Conservation (phyloP, 2,888 invertebrate genomes). For the Monoplex corrugatus region DNA sequence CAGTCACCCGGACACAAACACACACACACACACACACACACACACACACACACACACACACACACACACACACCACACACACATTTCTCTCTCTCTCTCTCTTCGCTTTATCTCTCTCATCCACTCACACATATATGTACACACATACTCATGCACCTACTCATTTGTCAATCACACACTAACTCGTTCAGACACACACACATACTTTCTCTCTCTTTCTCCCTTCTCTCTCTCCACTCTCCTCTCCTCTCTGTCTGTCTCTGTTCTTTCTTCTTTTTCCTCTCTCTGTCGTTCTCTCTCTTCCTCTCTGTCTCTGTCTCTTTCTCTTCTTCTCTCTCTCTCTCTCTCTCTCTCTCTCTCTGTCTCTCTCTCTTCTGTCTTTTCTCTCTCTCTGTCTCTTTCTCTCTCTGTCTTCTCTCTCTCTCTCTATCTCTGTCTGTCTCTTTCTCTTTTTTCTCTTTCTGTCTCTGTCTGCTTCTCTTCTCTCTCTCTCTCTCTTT, state of each 20-base stretch:
- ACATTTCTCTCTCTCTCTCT: neutral
- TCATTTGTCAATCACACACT: neutral
- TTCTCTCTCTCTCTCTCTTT: neutral
- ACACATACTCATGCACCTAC: neutral
- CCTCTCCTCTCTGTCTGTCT: neutral
- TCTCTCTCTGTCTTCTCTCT: slow-evolving; percentile 9
- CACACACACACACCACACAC: neutral
- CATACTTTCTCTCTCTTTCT: neutral
- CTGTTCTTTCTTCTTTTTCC: neutral
- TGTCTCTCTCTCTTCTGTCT: neutral
- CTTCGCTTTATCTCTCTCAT: neutral
- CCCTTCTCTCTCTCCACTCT: neutral
- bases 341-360: neutral
- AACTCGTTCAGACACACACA: neutral
- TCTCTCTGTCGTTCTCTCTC: slow-evolving; percentile 4
- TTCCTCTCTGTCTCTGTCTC: neutral
- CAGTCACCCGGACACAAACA: neutral
- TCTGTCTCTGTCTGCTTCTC: neutral
- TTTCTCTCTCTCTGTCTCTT: slow-evolving; percentile 17
- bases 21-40: slow-evolving; percentile 28
- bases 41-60: slow-evolving; percentile 28
- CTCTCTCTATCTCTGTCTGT: neutral
- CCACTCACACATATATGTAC: neutral
- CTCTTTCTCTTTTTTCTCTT: neutral
- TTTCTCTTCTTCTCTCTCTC: neutral